Percentiles rank a stretch among this genome's conserved stretches.
Evolutionary conservation across 2,113 vertebrate species (phyloP).

Genomic region (Phoxinus phoxinus): DNA sequence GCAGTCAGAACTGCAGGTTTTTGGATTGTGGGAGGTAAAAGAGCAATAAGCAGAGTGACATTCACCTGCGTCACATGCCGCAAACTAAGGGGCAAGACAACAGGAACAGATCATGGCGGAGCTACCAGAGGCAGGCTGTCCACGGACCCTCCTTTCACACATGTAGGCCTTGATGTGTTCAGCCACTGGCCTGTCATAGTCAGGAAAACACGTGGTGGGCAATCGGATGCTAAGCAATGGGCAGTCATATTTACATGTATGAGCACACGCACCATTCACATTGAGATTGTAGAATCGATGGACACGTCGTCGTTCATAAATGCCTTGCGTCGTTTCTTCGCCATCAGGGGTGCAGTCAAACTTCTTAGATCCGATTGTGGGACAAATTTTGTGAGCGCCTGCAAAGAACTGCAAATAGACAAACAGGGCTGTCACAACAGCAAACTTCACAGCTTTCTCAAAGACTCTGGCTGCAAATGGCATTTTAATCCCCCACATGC

Average conservation of each 20-base stretch:
- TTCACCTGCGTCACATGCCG: conserved; percentile 37
- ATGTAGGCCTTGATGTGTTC: conserved; percentile 57
- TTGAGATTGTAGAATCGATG: too few species aligned
- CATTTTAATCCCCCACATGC: background rate
- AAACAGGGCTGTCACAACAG: too few species aligned
- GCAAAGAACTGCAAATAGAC: too few species aligned
- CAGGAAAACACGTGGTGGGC: conserved; percentile 1
- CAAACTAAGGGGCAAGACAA: background rate
- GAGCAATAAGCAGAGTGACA: background rate
- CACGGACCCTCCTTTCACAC: conserved; percentile 54
- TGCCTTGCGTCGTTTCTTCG: too few species aligned
- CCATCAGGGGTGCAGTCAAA: too few species aligned
- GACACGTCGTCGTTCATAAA: too few species aligned
- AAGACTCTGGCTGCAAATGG: background rate
- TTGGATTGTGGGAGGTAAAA: conserved; percentile 22
- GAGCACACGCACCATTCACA: too few species aligned
- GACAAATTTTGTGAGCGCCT: too few species aligned
- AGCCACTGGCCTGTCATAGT: conserved; percentile 28
- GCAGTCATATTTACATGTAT: too few species aligned
- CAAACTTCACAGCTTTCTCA: too few species aligned
- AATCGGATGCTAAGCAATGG: background rate
- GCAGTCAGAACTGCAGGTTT: background rate
- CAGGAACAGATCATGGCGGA: conserved; percentile 52
- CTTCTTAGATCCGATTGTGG: too few species aligned
- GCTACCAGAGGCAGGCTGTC: conserved; percentile 17